Evolutionary conservation across 2,888 invertebrate genomes (phyloP).

Genomic region (Syrphus vitripennis): DNA sequence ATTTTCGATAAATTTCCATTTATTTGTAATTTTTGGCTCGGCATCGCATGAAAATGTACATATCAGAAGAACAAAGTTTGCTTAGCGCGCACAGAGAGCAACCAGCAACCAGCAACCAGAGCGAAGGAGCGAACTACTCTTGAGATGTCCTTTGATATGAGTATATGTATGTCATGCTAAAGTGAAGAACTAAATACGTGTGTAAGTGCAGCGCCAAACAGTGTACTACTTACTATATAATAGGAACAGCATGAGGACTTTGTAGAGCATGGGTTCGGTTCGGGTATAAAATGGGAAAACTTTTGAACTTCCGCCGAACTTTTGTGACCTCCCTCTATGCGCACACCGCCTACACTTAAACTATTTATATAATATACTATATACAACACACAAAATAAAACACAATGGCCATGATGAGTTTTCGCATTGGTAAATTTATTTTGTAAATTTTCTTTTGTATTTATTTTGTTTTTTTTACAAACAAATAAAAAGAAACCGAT

Average conservation of each 20-base stretch:
- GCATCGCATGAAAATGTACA: slow-evolving; percentile 19
- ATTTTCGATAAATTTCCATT: slow-evolving; percentile 69
- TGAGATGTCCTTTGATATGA: slow-evolving; percentile 60
- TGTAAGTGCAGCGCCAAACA: slow-evolving; percentile 58
- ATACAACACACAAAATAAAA: too few species aligned
- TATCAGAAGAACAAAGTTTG: slow-evolving; percentile 31
- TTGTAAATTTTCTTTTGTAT: background rate
- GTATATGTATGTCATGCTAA: slow-evolving; percentile 52
- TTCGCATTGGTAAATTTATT: background rate
- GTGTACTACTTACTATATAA: too few species aligned
- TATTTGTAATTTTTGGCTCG: slow-evolving; percentile 64
- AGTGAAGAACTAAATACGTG: slow-evolving; percentile 63
- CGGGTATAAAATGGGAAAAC: slow-evolving; percentile 37
- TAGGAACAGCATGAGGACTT: slow-evolving; percentile 37
- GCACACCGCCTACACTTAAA: background rate
- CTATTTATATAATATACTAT: too few species aligned
- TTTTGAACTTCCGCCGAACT: slow-evolving; percentile 60
- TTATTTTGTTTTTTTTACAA: too few species aligned
- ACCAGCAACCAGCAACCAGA: too few species aligned
- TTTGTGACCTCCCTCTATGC: slow-evolving; percentile 26
- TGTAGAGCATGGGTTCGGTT: slow-evolving; percentile 47
- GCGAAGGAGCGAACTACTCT: slow-evolving; percentile 1
- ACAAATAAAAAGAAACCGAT: background rate
- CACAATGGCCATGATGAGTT: slow-evolving; percentile 16
- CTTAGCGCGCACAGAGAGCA: background rate